Conservation (phyloP, 2,113 vertebrate genomes). For the Oryzias melastigma region DNA sequence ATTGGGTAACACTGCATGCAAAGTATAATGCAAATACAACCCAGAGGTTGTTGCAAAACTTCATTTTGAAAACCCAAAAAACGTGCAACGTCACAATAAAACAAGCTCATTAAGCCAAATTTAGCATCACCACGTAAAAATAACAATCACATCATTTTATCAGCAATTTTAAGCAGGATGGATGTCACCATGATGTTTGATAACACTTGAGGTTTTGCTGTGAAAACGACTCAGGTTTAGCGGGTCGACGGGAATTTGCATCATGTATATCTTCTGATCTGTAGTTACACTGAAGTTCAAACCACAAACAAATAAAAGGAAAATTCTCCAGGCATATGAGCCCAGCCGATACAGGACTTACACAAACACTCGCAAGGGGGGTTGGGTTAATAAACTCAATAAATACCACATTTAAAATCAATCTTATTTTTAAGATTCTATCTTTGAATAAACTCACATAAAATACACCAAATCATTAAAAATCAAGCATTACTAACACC, state of each 20-base stretch:
- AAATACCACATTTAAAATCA: too few species aligned
- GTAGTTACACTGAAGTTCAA: conserved; percentile 21
- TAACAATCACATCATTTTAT: neutral
- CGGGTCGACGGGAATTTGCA: neutral
- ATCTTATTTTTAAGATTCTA: too few species aligned
- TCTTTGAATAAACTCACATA: too few species aligned
- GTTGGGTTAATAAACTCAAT: neutral
- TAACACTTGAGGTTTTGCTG: conserved; percentile 10
- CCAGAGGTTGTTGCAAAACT: conserved; percentile 29
- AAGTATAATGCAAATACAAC: conserved; percentile 62
- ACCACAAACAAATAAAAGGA: conserved; percentile 68
- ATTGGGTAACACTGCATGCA: conserved; percentile 45
- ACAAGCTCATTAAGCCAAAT: neutral
- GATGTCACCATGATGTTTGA: neutral
- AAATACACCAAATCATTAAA: too few species aligned
- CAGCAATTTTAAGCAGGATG: neutral
- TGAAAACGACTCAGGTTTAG: neutral
- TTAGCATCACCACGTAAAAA: neutral
- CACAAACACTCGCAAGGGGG: neutral
- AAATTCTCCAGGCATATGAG: conserved; percentile 50
- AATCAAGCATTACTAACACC: too few species aligned
- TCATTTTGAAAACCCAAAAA: conserved; percentile 4
- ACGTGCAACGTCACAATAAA: neutral
- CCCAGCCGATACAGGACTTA: neutral
- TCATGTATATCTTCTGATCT: conserved; percentile 3